Evolutionary conservation across 1,140 invertebrate genomes (phyloP), one percentile per base, ranked within the genome.

Genomic region (Eciton burchellii): DNA sequence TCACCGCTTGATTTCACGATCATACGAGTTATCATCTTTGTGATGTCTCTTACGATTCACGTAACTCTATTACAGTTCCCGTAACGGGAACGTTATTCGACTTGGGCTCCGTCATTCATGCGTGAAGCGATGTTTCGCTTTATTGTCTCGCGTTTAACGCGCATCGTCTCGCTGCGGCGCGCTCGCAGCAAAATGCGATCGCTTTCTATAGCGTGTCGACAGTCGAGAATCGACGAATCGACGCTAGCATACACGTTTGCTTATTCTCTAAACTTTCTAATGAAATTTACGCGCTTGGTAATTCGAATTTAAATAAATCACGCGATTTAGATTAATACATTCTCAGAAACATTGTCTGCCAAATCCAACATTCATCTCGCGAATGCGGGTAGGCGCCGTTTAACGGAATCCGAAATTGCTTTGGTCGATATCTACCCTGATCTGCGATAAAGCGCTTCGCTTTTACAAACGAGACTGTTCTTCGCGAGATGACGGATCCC

Each of bases 41-140:
- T 26, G 16, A 11, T 68, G 26, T 56, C 49, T 26, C 24, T 79
- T 77, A 52, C 52, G 47, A 12, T 47, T 29, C 49, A n/a, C 49
- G 63, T 79, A 68, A 79, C 63, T 79, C 56, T 70, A 79, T 79
- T 70, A 79, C 35, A 68, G 74, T 79, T 79, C 19, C 49, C 43
- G 63, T 79, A 79, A 79, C 49, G n/a, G n/a, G n/a, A n/a, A 45
- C 68, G 74, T 79, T 68, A 79, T 79, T 79, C 63, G 74, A 79
- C 56, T 49, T 79, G 45, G 41, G 49, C 63, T 79, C 63, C 74
- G 56, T 79, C 70, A 79, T 79, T 79, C 70, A 79, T 79, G 70
- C 74, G 70, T 79, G 63, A 79, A 79, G 70, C 74, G 56, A 79
- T 68, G 74, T 79, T 79, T 43, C 62, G 62, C 74, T 79, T 79